Evolutionary conservation across 2,797 vertebrate species (phyloP).

Genomic region (Fringilla coelebs): DNA sequence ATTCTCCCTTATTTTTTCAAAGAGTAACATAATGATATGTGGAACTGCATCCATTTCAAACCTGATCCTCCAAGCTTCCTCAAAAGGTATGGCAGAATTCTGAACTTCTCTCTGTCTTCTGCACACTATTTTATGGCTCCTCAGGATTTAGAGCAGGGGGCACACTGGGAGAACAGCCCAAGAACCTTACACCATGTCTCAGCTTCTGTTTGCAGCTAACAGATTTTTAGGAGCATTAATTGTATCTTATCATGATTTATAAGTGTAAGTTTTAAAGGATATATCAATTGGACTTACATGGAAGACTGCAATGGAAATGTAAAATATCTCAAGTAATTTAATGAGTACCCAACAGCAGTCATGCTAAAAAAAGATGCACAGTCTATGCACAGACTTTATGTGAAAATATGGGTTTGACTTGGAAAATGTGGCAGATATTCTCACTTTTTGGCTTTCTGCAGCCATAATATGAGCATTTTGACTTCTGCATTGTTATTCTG

Average conservation of each 20-base stretch:
- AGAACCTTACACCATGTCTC: not conserved
- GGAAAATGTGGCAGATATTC: not conserved
- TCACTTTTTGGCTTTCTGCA: not conserved
- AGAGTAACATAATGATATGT: not conserved
- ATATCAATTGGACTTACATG: not conserved
- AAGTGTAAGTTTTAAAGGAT: not conserved
- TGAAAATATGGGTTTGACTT: not conserved
- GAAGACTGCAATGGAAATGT: not conserved
- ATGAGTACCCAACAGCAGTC: not conserved
- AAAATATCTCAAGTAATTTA: not conserved
- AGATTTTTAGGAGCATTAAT: not conserved
- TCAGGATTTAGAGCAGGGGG: not conserved
- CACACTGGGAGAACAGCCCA: not conserved
- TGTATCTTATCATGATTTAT: not conserved
- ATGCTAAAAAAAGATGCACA: not conserved
- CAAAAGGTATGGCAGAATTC: not conserved
- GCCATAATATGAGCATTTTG: not conserved
- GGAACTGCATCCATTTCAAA: not conserved
- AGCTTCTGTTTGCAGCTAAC: not conserved
- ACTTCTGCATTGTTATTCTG: not conserved
- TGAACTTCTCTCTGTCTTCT: not conserved
- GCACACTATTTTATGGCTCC: not conserved
- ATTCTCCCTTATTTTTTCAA: not conserved
- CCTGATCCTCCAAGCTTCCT: not conserved
- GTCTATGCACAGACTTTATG: not conserved